A percentile compares a stretch with the other conserved stretches of the same genome.
Evolutionary conservation across 1,140 invertebrate genomes (phyloP).

Genomic region (Aphelinus certus): DNA sequence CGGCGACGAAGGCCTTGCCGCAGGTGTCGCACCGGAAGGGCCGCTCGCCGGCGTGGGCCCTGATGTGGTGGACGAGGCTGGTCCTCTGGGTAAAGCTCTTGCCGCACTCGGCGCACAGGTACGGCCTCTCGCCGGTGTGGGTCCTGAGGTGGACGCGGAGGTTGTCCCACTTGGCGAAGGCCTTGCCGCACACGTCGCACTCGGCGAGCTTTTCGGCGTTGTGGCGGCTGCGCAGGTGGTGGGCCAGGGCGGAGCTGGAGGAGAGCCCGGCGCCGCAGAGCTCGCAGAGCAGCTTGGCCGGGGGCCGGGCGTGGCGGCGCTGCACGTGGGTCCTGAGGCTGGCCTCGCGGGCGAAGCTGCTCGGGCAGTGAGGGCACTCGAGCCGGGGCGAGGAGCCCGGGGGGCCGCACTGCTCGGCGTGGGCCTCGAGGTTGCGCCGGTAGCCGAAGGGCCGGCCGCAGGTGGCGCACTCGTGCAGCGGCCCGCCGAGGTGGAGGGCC

Average conservation of each 20-base stretch:
- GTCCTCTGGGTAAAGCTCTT: conserved; percentile 63
- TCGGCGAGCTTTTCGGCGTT: conserved; percentile 78
- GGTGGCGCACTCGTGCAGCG: conserved; percentile 21
- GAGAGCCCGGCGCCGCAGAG: conserved; percentile 83
- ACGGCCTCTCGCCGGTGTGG: conserved; percentile 68
- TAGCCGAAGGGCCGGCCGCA: conserved; percentile 37
- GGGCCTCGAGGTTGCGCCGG: conserved; percentile 24
- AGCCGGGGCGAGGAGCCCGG: not conserved
- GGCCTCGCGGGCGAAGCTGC: not conserved
- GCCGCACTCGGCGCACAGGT: conserved; percentile 65
- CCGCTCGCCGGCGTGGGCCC: conserved; percentile 67
- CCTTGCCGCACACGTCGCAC: conserved; percentile 70
- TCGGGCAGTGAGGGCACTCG: conserved; percentile 11
- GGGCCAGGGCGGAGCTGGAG: conserved; percentile 74
- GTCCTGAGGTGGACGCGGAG: conserved; percentile 63
- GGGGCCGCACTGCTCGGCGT: conserved; percentile 8
- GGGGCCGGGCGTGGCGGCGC: conserved; percentile 58
- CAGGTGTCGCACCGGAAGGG: conserved; percentile 65
- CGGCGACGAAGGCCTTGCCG: conserved; percentile 63
- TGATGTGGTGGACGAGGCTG: conserved; percentile 63
- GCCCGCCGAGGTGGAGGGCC: conserved; percentile 19
- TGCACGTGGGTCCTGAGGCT: conserved; percentile 4
- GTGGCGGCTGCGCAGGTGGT: conserved; percentile 74
- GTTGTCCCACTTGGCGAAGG: conserved; percentile 65
- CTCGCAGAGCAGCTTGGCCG: conserved; percentile 72